phyloP scores from a whole-genome alignment of 2,797 vertebrate species.

The Hylomyscus alleni region DNA sequence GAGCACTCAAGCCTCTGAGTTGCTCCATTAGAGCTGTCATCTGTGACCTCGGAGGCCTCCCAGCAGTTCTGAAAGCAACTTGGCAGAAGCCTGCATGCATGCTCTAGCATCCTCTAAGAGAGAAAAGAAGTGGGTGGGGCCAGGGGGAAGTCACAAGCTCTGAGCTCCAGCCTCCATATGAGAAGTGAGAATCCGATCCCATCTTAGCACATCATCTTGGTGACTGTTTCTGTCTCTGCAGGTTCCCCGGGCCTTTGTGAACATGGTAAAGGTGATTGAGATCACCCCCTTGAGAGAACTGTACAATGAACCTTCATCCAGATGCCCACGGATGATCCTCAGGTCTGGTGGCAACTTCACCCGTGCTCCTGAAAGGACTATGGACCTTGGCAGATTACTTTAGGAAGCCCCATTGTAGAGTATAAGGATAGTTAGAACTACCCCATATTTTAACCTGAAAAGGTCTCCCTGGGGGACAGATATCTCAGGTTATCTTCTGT shows the following conservation, averaged over 20 bases:
- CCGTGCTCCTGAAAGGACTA: rapidly evolving
- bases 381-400: not conserved
- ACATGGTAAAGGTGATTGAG: constrained; percentile 85
- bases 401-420: not conserved
- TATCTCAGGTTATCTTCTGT: not conserved
- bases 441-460: not conserved
- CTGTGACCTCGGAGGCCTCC: not conserved
- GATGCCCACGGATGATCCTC: constrained; percentile 85
- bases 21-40: rapidly evolving
- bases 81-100: not conserved
- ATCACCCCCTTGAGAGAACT: constrained; percentile 84
- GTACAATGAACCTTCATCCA: not conserved
- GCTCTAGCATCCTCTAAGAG: rapidly evolving
- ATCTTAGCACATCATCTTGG: not conserved
- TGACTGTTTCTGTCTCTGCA: constrained; percentile 68
- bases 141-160: not conserved
- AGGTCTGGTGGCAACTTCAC: constrained; percentile 83
- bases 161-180: not conserved
- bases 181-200: not conserved
- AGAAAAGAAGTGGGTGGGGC: not conserved
- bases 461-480: not conserved
- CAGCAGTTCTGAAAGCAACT: not conserved
- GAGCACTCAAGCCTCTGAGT: rapidly evolving
- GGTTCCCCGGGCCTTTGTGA: constrained; percentile 90
- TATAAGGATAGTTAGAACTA: not conserved